A percentile compares a stretch with the other conserved stretches of the same genome.
Evolutionary conservation across 1,140 invertebrate genomes (phyloP).

Genomic region (Cherax destructor): DNA sequence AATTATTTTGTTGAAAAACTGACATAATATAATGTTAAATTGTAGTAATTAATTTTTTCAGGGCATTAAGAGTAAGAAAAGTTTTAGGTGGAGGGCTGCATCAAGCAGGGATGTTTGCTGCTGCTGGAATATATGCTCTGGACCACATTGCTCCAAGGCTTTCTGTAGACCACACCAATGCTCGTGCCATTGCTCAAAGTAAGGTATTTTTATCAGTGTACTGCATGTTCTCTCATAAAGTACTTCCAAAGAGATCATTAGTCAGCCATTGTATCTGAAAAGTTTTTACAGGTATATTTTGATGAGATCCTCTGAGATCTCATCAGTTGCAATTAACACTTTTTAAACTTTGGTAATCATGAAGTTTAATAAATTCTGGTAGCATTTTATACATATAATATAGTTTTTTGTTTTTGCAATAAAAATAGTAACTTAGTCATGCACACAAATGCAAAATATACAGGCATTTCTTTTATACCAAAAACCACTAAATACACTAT

Average conservation of each 20-base stretch:
- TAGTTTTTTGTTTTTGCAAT: no score
- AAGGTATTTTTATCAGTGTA: not conserved
- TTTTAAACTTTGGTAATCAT: no score
- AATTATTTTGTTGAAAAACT: no score
- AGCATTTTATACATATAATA: no score
- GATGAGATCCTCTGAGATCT: no score
- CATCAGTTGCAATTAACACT: no score
- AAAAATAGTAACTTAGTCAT: no score
- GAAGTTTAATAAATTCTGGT: no score
- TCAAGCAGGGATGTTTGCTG: slow-evolving; percentile 92
- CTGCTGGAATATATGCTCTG: slow-evolving; percentile 84
- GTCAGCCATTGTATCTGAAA: no score
- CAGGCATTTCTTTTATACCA: not conserved
- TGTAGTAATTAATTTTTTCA: slow-evolving; percentile 73
- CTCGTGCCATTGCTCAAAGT: slow-evolving; percentile 51
- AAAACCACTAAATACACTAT: not conserved
- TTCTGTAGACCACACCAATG: slow-evolving; percentile 38
- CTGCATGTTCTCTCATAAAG: no score
- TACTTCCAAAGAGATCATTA: no score
- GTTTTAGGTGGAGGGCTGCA: slow-evolving; percentile 93
- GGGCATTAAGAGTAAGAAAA: slow-evolving; percentile 87
- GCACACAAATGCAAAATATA: not conserved
- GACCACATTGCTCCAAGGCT: slow-evolving; percentile 43
- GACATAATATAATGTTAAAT: not conserved
- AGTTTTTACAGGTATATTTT: no score